A percentile compares a stretch with the other conserved stretches of the same genome.
phyloP scores from a whole-genome alignment of 2,888 invertebrate species.

The Nomada lathburiana region DNA sequence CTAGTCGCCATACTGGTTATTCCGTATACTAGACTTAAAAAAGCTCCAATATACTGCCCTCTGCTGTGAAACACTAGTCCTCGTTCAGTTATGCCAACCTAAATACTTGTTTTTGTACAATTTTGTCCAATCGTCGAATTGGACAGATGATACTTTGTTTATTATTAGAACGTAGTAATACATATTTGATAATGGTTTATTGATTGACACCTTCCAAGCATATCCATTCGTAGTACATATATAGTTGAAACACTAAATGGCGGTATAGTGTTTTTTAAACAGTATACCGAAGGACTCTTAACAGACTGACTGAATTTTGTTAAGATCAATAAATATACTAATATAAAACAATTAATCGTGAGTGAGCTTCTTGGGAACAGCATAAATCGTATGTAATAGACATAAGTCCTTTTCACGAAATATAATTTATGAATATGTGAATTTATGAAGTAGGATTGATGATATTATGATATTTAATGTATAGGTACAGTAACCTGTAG shows the following conservation, averaged over 20 bases:
- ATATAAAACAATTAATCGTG: not conserved
- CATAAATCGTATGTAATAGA: not conserved
- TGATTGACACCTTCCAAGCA: not conserved
- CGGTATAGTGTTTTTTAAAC: not conserved
- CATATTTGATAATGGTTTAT: not conserved
- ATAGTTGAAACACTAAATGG: not conserved
- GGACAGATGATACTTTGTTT: slow-evolving; percentile 33
- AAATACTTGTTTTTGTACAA: slow-evolving; percentile 27
- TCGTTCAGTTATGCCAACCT: slow-evolving; percentile 1
- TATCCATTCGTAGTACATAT: not conserved
- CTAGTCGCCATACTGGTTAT: slow-evolving; percentile 72
- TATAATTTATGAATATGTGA: not conserved
- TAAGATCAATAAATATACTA: not conserved
- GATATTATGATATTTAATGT: slow-evolving; percentile 8
- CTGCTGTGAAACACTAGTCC: slow-evolving; percentile 32
- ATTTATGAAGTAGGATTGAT: not conserved
- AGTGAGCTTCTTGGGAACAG: not conserved
- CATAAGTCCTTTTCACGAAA: not conserved
- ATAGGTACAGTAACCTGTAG: slow-evolving; percentile 8
- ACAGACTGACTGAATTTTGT: not conserved
- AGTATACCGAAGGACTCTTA: slow-evolving; percentile 9
- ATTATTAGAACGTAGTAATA: slow-evolving; percentile 27
- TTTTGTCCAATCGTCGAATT: slow-evolving; percentile 41
- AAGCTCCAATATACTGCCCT: slow-evolving; percentile 35
- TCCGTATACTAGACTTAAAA: slow-evolving; percentile 56